phyloP scores from a whole-genome alignment of 37 sponge, comb jelly and placozoan genomes.

The Diacarnus erythraeanus region DNA sequence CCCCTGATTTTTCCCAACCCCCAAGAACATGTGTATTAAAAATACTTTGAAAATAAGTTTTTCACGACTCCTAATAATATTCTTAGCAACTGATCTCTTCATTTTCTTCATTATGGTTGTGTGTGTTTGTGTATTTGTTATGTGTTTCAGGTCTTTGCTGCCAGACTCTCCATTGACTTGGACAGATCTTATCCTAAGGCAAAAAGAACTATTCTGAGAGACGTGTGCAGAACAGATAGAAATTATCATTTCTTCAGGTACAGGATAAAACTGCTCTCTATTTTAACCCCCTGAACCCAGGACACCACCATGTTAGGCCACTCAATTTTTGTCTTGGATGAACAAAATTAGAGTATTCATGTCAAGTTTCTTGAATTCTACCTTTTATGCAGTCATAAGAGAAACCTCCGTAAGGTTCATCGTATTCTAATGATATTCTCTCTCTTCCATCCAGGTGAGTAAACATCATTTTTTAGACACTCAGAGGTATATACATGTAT shows the following conservation, averaged over 20 bases:
- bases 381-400: conserved; percentile 29
- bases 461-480: too few species aligned
- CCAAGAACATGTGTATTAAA: too few species aligned
- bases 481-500: too few species aligned
- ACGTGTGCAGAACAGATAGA: conserved; percentile 85
- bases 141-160: conserved; percentile 83
- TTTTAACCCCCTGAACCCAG: too few species aligned
- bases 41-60: too few species aligned
- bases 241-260: conserved; percentile 72
- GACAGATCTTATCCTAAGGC: conserved; percentile 49
- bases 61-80: too few species aligned
- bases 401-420: conserved; percentile 76
- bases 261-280: background rate
- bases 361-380: too few species aligned
- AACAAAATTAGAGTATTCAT: background rate
- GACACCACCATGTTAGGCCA: too few species aligned
- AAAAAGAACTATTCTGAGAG: conserved; percentile 79
- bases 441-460: conserved; percentile 78
- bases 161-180: conserved; percentile 61
- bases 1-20: too few species aligned
- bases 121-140: too few species aligned
- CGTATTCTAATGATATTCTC: conserved; percentile 67
- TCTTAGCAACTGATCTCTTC: background rate
- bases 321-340: background rate
- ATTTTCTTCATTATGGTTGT: too few species aligned